A percentile compares a stretch with the other conserved stretches of the same genome.
Evolutionary conservation across 2,113 vertebrate genomes (phyloP).

Genomic region (Tachysurus fulvidraco): DNA sequence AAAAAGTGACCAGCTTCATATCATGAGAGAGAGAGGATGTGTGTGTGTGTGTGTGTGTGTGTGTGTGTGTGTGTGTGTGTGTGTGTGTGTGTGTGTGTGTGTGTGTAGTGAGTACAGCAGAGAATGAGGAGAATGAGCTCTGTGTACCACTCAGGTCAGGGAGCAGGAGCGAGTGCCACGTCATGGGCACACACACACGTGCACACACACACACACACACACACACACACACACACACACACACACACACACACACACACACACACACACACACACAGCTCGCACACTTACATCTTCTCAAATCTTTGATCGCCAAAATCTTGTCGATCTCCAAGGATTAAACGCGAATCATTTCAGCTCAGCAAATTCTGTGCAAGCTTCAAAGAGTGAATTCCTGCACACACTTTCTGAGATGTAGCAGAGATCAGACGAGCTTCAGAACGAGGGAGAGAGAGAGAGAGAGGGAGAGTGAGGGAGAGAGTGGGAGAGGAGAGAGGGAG

Average conservation of each 20-base stretch:
- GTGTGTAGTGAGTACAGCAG: not conserved
- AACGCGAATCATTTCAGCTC: conserved; percentile 15
- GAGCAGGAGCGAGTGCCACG: not conserved
- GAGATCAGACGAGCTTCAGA: conserved; percentile 4
- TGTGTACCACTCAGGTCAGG: not conserved
- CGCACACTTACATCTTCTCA: not conserved
- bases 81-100: not conserved
- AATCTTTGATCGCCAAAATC: conserved; percentile 19
- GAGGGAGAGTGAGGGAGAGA: not conserved
- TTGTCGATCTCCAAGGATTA: conserved; percentile 7
- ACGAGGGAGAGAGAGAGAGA: not conserved
- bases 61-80: not conserved
- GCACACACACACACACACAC: not conserved
- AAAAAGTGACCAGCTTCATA: not conserved
- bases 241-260: not conserved
- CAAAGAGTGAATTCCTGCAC: conserved; percentile 23
- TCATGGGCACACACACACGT: not conserved
- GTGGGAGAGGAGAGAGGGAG: not conserved
- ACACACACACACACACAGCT: not conserved
- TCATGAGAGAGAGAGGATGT: not conserved
- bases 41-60: not conserved
- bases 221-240: not conserved
- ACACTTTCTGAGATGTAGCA: not conserved
- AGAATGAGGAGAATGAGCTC: not conserved
- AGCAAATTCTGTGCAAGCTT: conserved; percentile 12